Conservation (phyloP, 2,888 invertebrate species). For the Callinectes sapidus region DNA sequence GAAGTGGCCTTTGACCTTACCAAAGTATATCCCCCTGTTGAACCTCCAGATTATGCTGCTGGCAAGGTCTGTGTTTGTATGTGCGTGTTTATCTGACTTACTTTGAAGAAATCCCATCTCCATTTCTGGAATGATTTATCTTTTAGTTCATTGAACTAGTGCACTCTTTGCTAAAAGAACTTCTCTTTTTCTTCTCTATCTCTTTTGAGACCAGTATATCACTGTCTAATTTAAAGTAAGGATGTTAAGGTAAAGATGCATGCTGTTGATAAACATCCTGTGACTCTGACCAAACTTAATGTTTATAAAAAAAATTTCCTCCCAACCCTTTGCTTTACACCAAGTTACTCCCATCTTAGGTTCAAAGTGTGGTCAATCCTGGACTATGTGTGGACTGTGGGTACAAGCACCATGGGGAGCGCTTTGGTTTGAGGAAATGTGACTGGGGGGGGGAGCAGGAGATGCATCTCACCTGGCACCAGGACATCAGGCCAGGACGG, state of each 20-base stretch:
- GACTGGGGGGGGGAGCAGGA: conserved; percentile 75
- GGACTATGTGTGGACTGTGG: conserved; percentile 85
- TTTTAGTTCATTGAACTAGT: too few relatives aligned
- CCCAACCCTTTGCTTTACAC: neutral
- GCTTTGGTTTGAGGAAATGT: conserved; percentile 67
- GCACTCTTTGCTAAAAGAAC: too few relatives aligned
- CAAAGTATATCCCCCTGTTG: conserved; percentile 89
- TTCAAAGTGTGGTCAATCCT: conserved; percentile 81
- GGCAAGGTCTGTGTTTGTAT: conserved; percentile 81
- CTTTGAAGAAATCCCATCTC: too few relatives aligned
- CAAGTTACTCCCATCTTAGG: conserved; percentile 76
- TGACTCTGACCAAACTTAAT: neutral
- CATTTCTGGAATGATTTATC: too few relatives aligned
- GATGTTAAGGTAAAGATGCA: neutral
- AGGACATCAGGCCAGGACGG: conserved; percentile 84
- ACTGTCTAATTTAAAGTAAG: too few relatives aligned
- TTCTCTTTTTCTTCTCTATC: too few relatives aligned
- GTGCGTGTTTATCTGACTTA: neutral
- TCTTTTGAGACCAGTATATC: too few relatives aligned
- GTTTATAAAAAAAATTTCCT: neutral
- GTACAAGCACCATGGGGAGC: conserved; percentile 75
- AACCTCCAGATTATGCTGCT: conserved; percentile 87
- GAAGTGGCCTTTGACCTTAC: conserved; percentile 93
- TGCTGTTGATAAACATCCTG: neutral
- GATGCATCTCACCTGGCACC: conserved; percentile 86